A percentile compares a stretch with the other conserved stretches of the same genome.
These are phyloP conservation scores for Plusia festucae DNA, from an alignment of 2,888 invertebrate species.

Conservation along the genomic window DNA sequence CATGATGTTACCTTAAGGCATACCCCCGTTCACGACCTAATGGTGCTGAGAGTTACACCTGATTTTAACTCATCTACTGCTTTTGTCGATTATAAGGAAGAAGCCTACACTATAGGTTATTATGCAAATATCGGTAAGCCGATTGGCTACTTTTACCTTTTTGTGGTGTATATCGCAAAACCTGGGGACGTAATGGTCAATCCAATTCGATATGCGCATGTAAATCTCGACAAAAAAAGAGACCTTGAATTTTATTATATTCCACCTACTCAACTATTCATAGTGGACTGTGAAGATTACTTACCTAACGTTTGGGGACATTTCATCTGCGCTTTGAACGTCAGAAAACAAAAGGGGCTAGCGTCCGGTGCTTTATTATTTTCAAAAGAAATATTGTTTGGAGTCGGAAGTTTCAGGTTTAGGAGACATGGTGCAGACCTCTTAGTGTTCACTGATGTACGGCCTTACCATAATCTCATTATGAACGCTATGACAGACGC, in stretches of 20 bases:
- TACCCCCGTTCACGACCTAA: too few species aligned
- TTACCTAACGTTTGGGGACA: neutral
- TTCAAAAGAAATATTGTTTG: neutral
- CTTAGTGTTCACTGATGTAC: too few species aligned
- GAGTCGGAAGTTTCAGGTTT: neutral
- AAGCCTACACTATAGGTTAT: too few species aligned
- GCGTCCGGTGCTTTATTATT: neutral
- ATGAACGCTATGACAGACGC: too few species aligned
- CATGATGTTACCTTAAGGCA: too few species aligned
- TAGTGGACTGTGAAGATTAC: neutral
- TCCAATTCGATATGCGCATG: neutral
- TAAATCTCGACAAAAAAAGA: neutral
- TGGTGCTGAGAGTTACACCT: too few species aligned
- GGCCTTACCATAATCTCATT: too few species aligned
- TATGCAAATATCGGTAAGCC: too few species aligned
- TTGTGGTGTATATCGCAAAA: neutral
- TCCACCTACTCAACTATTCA: neutral
- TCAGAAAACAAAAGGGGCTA: neutral
- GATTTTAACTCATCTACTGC: too few species aligned
- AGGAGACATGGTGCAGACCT: rapidly evolving
- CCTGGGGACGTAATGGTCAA: neutral
- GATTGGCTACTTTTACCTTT: too few species aligned
- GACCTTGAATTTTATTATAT: neutral
- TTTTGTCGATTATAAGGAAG: too few species aligned
- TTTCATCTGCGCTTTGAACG: neutral